Conservation (phyloP, 2,888 invertebrate genomes). For the Catocala nupta region DNA sequence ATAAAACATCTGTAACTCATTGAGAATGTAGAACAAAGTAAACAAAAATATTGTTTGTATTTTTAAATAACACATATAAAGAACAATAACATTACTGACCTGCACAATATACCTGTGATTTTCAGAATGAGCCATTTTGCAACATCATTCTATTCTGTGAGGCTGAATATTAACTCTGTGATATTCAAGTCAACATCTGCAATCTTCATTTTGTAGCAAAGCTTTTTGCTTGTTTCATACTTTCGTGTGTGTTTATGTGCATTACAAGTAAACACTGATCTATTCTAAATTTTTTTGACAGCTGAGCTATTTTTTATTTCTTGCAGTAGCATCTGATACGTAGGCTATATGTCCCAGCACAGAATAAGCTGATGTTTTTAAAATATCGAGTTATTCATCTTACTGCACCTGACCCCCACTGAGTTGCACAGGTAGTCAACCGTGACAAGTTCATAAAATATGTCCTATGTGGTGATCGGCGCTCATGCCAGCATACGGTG, state of each 20-base stretch:
- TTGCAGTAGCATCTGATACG: constrained; percentile 19
- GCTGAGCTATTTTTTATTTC: constrained; percentile 27
- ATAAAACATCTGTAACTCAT: too few relatives aligned
- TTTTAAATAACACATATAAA: not conserved
- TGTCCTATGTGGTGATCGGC: constrained; percentile 51
- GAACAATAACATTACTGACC: constrained; percentile 80
- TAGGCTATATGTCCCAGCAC: constrained; percentile 16
- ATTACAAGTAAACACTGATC: constrained; percentile 48
- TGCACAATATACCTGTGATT: constrained; percentile 92
- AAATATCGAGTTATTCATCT: constrained; percentile 47
- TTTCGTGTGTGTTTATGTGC: constrained; percentile 52
- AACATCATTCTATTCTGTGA: constrained; percentile 75
- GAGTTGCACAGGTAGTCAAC: constrained; percentile 75
- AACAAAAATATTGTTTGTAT: not conserved
- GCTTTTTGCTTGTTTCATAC: constrained; percentile 57
- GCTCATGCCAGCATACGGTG: constrained; percentile 31
- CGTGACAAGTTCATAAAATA: constrained; percentile 74
- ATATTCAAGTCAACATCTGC: constrained; percentile 54
- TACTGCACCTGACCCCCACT: constrained; percentile 75
- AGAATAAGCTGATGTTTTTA: constrained; percentile 36
- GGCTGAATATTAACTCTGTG: constrained; percentile 47
- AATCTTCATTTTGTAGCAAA: constrained; percentile 64
- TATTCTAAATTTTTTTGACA: constrained; percentile 29
- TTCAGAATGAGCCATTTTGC: constrained; percentile 88
- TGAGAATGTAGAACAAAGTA: too few relatives aligned